These are phyloP conservation scores for Nephrotoma appendiculata DNA, from an alignment of 2,888 invertebrate species.

Conservation along the genomic window DNA sequence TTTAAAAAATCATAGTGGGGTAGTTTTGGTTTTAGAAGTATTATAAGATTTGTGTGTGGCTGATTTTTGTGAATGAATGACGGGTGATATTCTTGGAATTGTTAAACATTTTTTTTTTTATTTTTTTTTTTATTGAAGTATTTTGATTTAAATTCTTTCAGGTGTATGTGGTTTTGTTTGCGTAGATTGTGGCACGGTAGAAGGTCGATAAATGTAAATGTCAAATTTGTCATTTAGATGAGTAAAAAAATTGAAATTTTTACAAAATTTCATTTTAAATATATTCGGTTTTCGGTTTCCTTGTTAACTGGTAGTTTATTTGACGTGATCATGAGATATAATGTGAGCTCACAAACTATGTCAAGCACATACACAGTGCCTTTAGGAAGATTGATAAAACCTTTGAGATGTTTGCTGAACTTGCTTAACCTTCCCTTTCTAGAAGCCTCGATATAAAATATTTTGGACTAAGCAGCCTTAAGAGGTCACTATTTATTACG, in stretches of 20 bases:
- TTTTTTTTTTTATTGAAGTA: background rate
- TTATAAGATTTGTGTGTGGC: background rate
- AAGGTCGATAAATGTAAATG: background rate
- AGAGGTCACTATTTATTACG: no score
- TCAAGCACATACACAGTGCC: no score
- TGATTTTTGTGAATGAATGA: background rate
- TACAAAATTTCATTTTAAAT: background rate
- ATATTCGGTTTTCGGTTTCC: background rate
- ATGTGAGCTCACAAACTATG: background rate
- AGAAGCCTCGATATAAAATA: no score
- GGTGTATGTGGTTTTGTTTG: background rate
- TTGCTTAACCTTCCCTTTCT: no score
- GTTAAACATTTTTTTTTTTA: background rate
- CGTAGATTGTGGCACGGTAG: background rate
- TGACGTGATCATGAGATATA: background rate
- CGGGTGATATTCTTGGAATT: background rate
- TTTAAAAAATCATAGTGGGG: background rate
- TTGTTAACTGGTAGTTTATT: background rate
- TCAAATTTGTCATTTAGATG: background rate
- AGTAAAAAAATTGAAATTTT: background rate
- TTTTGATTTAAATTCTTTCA: background rate
- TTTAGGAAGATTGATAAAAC: no score
- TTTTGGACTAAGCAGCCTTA: no score
- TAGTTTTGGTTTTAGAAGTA: background rate
- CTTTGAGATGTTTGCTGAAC: no score